Evolutionary conservation across 2,113 vertebrate species (phyloP), one percentile per base, ranked within the genome.

Genomic region (Serranochromis macrocephalus): DNA sequence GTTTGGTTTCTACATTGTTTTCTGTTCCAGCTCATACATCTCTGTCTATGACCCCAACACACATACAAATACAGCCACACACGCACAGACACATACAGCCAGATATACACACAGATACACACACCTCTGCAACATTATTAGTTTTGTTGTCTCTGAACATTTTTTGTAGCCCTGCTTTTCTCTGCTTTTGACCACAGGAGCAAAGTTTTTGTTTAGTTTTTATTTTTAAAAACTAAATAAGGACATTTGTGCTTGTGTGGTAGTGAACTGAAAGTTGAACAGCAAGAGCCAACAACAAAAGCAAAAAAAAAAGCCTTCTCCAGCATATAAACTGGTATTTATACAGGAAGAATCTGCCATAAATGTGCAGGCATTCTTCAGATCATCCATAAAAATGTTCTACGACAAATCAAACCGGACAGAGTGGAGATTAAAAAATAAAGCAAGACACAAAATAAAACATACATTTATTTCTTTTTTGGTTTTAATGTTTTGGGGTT

Each of bases 1-100:
- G 89, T 91, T 93, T 90, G 86, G 90, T 91, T 92, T 94, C 90
- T 91, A 92, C 92, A 92, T 93, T 89, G 92, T 93, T 94, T 94
- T 93, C 87, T 88, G 89, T 90, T 94, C 68, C 93, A 90, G 87
- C 90, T 91, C 93, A 85, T 91, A 91, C 87, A 90, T 93, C 89
- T 94, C 90, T 92, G 89, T 93, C 90, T 83, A 24, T 87, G 89
- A 91, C 86, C 86, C 24, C 6, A 16, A 73, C 85, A 87, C 55
- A 87, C 82, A 82, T 19, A 81, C 84, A 81, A 24, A 88, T 5
- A 84, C 24, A 81, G 80, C 83, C 57, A 49, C 53, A 88, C 42
- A 85, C 19, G 73, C 31, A 79, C 68, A 49, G 40, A 80, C 29
- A 80, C 68, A 49, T 51, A 83, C 16, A 80, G 19, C 19, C 40